Conservation (phyloP, 2,888 invertebrate genomes). For the Coenonympha glycerion region DNA sequence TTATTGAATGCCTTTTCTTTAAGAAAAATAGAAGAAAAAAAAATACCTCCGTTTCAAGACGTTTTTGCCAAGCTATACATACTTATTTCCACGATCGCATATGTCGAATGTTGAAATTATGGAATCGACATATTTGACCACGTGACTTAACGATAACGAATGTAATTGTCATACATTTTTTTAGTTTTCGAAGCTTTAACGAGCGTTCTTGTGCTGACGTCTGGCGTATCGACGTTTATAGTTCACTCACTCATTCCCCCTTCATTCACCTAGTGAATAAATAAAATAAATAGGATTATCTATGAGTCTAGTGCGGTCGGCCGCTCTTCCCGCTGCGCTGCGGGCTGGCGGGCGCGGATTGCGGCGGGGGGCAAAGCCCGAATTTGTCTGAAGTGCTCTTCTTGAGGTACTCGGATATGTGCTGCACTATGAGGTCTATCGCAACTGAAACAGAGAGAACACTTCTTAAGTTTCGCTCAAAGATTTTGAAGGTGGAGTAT, state of each 20-base stretch:
- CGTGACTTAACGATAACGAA: too few species aligned
- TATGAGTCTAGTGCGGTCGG: conserved; percentile 62
- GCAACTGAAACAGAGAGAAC: conserved; percentile 86
- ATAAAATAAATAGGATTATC: not conserved
- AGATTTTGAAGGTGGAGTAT: too few species aligned
- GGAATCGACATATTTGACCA: too few species aligned
- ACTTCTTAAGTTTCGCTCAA: too few species aligned
- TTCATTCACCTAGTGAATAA: not conserved
- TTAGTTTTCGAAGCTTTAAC: too few species aligned
- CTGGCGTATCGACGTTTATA: not conserved
- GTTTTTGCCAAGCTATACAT: too few species aligned
- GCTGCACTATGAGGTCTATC: conserved; percentile 97
- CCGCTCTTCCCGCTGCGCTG: conserved; percentile 57
- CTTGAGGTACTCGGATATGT: conserved; percentile 92
- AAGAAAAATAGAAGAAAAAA: too few species aligned
- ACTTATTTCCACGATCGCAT: too few species aligned
- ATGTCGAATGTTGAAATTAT: too few species aligned
- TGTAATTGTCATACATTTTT: too few species aligned
- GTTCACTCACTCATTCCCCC: not conserved
- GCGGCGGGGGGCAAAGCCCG: conserved; percentile 38
- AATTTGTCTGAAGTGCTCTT: conserved; percentile 45
- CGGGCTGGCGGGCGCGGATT: conserved; percentile 60
- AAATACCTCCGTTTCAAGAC: too few species aligned
- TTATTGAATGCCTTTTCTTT: too few species aligned
- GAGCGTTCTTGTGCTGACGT: not conserved